phyloP scores from a whole-genome alignment of 2,888 invertebrate genomes.

The Eilema sororculum region DNA sequence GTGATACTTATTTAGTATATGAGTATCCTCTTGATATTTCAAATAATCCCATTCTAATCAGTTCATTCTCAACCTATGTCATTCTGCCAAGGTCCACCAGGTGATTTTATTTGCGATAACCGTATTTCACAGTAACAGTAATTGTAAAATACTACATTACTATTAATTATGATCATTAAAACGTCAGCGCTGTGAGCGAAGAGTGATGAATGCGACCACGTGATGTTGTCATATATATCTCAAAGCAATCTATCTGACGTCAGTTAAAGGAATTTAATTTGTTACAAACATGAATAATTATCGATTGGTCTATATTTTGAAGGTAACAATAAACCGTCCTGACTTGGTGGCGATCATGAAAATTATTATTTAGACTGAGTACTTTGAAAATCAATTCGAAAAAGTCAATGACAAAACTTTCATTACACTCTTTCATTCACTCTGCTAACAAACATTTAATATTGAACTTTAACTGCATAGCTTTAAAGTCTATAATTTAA shows the following conservation, averaged over 20 bases:
- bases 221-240: not conserved
- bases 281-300: not conserved
- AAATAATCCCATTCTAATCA: not conserved
- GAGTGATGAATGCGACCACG: not conserved
- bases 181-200: not conserved
- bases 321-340: too few species aligned
- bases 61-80: not conserved
- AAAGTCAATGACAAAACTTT: too few species aligned
- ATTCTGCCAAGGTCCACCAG: not conserved
- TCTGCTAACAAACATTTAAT: too few species aligned
- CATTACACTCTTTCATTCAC: too few species aligned
- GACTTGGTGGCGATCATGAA: not conserved
- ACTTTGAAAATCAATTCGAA: not conserved
- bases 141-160: not conserved
- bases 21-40: not conserved
- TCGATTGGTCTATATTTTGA: not conserved
- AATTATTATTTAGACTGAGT: not conserved
- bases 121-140: not conserved
- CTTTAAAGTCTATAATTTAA: too few species aligned
- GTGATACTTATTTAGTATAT: not conserved
- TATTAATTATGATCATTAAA: not conserved
- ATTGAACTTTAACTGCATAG: too few species aligned
- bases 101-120: not conserved
- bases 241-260: not conserved
- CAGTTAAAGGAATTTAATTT: not conserved